phyloP scores from a whole-genome alignment of 2,888 invertebrate genomes.

The Mythimna vitellina region DNA sequence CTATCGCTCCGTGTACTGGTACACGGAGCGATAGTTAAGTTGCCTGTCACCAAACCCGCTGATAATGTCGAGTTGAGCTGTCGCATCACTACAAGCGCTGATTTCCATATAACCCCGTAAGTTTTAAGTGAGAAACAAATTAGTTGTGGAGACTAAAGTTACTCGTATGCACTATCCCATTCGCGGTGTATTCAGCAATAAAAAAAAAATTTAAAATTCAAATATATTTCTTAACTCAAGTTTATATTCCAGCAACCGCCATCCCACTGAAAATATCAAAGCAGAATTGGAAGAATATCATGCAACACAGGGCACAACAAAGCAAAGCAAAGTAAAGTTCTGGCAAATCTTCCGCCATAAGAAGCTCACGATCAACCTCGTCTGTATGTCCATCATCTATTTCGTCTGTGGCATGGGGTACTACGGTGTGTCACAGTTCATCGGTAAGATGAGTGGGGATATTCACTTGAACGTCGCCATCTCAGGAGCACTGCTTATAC shows the following conservation, averaged over 20 bases:
- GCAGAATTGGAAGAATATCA: slow-evolving; percentile 74
- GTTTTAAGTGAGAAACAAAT: no score
- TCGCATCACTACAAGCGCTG: no score
- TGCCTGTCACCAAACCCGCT: no score
- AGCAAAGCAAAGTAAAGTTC: slow-evolving; percentile 70
- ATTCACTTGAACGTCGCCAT: slow-evolving; percentile 95
- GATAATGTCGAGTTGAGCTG: no score
- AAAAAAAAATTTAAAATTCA: neutral
- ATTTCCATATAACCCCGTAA: no score
- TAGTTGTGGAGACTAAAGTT: no score
- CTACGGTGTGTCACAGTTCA: slow-evolving; percentile 95
- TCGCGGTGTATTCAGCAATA: no score
- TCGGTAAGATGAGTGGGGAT: slow-evolving; percentile 93
- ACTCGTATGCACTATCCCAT: no score
- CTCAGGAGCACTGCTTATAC: slow-evolving; percentile 92
- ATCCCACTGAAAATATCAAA: slow-evolving; percentile 69
- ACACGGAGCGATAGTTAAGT: no score
- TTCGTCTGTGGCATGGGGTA: slow-evolving; percentile 95
- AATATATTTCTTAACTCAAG: slow-evolving; percentile 34
- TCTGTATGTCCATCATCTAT: slow-evolving; percentile 93
- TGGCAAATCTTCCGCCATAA: slow-evolving; percentile 80
- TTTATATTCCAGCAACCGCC: slow-evolving; percentile 73
- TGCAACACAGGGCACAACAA: slow-evolving; percentile 43
- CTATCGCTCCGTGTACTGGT: no score
- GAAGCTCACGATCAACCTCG: slow-evolving; percentile 91